Evolutionary conservation across 2,113 vertebrate species (phyloP).

Genomic region (Tyto alba): DNA sequence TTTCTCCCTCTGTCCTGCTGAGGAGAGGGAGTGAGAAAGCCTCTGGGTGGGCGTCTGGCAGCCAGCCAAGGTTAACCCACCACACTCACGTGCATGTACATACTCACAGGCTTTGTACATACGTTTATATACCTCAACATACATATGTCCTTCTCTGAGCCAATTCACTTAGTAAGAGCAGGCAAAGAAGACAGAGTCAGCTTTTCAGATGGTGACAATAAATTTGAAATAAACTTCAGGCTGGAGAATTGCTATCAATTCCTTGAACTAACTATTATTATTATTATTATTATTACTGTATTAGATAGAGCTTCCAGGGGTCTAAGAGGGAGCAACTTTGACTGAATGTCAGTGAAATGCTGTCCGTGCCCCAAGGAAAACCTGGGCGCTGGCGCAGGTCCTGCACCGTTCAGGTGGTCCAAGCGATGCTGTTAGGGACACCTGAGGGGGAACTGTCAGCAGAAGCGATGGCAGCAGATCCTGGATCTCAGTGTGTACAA

Average conservation of each 20-base stretch:
- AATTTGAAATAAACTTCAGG: neutral
- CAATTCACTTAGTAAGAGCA: neutral
- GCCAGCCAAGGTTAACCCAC: neutral
- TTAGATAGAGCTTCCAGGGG: neutral
- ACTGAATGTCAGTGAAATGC: neutral
- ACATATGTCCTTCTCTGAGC: neutral
- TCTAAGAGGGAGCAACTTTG: neutral
- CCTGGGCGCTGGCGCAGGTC: neutral
- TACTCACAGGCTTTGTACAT: neutral
- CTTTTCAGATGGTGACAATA: neutral
- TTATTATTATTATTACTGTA: neutral
- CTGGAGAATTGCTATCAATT: neutral
- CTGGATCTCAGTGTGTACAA: conserved; percentile 4
- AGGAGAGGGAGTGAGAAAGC: neutral
- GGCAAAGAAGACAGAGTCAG: neutral
- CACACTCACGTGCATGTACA: rapidly evolving
- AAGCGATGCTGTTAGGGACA: neutral
- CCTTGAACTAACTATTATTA: neutral
- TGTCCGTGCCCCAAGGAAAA: neutral
- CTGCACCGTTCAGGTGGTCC: neutral
- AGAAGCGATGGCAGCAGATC: neutral
- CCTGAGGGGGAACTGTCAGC: neutral
- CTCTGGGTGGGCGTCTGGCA: neutral
- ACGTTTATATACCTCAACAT: neutral
- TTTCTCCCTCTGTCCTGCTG: neutral